These are phyloP conservation scores for Scaptomyza reducta DNA, from an alignment of 2,888 invertebrate species.

Conservation along the genomic window DNA sequence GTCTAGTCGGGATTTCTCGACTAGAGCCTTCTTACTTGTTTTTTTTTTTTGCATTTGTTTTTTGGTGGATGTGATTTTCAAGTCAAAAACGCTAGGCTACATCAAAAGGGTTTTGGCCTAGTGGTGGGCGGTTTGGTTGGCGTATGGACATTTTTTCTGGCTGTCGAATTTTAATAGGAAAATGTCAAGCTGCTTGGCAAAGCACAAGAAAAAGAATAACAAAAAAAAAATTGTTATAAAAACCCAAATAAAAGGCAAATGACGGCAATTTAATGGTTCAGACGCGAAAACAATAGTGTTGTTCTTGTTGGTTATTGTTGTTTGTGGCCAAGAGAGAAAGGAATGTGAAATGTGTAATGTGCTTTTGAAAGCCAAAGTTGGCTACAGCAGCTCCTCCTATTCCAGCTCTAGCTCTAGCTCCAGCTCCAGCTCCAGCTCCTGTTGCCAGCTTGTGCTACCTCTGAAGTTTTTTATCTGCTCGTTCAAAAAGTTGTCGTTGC, in stretches of 20 bases:
- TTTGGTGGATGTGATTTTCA: conserved; percentile 64
- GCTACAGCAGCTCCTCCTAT: conserved; percentile 10
- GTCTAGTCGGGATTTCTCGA: too few species aligned
- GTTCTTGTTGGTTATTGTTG: conserved; percentile 33
- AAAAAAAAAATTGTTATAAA: conserved; percentile 57
- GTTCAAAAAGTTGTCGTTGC: conserved; percentile 54
- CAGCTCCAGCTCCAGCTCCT: conserved; percentile 3
- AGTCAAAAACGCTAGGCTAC: conserved; percentile 69
- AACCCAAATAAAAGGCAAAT: conserved; percentile 71
- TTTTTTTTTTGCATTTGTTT: conserved; percentile 20
- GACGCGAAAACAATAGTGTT: conserved; percentile 67
- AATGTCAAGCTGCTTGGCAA: conserved; percentile 66
- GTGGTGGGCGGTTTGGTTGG: conserved; percentile 26
- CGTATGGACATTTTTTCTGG: conserved; percentile 73
- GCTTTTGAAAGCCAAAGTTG: conserved; percentile 68
- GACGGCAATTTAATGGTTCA: conserved; percentile 74
- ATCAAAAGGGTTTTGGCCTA: conserved; percentile 72
- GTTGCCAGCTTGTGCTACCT: conserved; percentile 33
- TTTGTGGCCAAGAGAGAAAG: conserved; percentile 37
- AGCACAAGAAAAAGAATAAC: conserved; percentile 9
- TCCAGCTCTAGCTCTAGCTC: conserved; percentile 17
- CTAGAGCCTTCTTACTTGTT: too few species aligned
- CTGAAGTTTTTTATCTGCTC: conserved; percentile 71
- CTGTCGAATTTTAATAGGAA: conserved; percentile 79
- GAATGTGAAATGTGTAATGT: conserved; percentile 72